Evolutionary conservation across 2,888 invertebrate genomes (phyloP), one percentile per base, ranked within the genome.

Genomic region (Taenaris catops): DNA sequence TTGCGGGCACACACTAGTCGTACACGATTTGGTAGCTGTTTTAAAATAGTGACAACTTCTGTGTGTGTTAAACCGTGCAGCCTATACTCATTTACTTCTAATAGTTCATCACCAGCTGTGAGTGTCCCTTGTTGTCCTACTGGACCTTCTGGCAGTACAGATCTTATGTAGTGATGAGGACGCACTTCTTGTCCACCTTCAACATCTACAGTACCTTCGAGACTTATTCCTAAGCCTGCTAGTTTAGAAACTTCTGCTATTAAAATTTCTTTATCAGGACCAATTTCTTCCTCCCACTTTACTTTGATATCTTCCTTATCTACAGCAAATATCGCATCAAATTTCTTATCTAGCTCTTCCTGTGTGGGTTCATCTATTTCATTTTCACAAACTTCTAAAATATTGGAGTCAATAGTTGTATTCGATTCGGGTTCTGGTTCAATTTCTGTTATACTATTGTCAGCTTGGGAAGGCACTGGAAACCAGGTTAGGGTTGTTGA

Each of bases 151-250:
- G 96, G 94, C 41, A 98, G 89, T 51, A 99, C 97, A 16, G 97
- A 96, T 50, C 99, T 91, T 57, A 99, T 98, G 68, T 97, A 99
- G 84, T 99, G 99, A 84, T 98, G 98, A n/a, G 99, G 99, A 53
- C 98, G 91, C 20, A 98, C 92, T 87, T 99, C 99, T 52, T 95
- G 91, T 1, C 99, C 99, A 54, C 96, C 94, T 81, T 99, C 98
- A 10, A 99, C 98, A 66, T 99, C 99, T 6, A 98, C 99, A 0
- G 99, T 99, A 16, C 99, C 99, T 83, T 99, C 98, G 46, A 99
- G 89, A 71, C 97, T 98, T 58, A 99, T 98, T 2, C 99, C 99
- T 46, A 99, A 90, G 31, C 97, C 99, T 59, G 93, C 94, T 58
- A 97, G 92, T 88, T 98, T 98, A 58, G 93, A 93, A 51, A 98